phyloP scores from a whole-genome alignment of 2,888 invertebrate species.

The Toxonevra muliebris region DNA sequence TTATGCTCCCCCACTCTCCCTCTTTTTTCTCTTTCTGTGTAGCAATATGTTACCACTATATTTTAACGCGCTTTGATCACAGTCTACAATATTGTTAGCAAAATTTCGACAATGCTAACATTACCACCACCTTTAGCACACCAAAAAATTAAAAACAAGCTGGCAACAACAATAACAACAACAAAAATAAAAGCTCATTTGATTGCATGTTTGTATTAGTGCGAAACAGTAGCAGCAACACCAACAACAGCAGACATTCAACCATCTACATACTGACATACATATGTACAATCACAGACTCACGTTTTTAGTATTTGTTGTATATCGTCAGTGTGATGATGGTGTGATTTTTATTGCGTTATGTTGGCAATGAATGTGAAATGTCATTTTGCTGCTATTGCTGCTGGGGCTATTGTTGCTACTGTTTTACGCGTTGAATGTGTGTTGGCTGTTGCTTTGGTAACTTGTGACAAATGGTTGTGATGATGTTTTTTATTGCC shows the following conservation, averaged over 20 bases:
- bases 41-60: too few relatives aligned
- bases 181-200: not conserved
- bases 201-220: too few relatives aligned
- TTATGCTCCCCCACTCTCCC: constrained; percentile 12
- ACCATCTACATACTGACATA: too few relatives aligned
- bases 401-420: too few relatives aligned
- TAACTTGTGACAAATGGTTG: constrained; percentile 18
- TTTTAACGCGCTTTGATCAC: too few relatives aligned
- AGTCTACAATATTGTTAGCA: constrained; percentile 15
- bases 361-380: constrained; percentile 32
- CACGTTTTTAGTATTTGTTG: too few relatives aligned
- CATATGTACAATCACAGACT: too few relatives aligned
- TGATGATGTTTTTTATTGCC: constrained; percentile 30
- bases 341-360: constrained; percentile 31
- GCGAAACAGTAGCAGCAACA: not conserved
- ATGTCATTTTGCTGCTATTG: not conserved
- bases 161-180: constrained; percentile 25
- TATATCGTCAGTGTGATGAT: not conserved
- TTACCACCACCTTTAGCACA: too few relatives aligned
- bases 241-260: too few relatives aligned
- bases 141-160: constrained; percentile 28
- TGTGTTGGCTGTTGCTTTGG: constrained; percentile 22
- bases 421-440: not conserved
- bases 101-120: constrained; percentile 19
- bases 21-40: too few relatives aligned